Evolutionary conservation across 2,797 vertebrate genomes (phyloP).

Genomic region (Molossus molossus): DNA sequence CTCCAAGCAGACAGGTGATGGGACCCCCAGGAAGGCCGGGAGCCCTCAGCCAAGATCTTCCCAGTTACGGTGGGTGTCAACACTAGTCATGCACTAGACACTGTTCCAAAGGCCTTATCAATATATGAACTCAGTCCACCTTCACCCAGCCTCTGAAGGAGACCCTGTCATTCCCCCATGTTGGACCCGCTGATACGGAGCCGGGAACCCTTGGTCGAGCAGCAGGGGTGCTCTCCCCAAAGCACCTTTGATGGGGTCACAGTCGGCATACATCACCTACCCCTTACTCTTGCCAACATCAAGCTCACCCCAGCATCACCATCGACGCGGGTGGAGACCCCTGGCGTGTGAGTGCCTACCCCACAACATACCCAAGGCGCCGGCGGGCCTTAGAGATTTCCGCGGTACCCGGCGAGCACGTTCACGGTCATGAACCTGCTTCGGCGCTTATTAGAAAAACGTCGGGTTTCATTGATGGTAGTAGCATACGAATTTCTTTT

Average conservation of each 20-base stretch:
- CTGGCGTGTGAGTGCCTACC: background rate
- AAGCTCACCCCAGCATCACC: background rate
- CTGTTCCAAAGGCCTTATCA: background rate
- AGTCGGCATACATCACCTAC: background rate
- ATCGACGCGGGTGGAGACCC: fast-evolving
- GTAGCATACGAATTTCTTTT: background rate
- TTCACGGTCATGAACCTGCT: background rate
- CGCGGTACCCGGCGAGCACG: too few relatives aligned
- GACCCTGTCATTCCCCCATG: fast-evolving
- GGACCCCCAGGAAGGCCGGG: background rate
- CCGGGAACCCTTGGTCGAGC: background rate
- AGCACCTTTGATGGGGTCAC: background rate
- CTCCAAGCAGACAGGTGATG: background rate
- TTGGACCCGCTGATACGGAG: background rate
- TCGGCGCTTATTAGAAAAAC: background rate
- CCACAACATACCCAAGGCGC: background rate
- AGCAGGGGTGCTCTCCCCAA: background rate
- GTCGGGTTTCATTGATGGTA: background rate
- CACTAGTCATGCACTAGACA: fast-evolving
- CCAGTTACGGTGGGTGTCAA: background rate
- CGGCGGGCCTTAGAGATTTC: too few relatives aligned
- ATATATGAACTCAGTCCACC: background rate
- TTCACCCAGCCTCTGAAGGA: background rate
- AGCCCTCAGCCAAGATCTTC: background rate
- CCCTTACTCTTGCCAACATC: background rate